These are phyloP conservation scores for Cabera pusaria DNA, from an alignment of 2,888 invertebrate genomes.

Conservation along the genomic window DNA sequence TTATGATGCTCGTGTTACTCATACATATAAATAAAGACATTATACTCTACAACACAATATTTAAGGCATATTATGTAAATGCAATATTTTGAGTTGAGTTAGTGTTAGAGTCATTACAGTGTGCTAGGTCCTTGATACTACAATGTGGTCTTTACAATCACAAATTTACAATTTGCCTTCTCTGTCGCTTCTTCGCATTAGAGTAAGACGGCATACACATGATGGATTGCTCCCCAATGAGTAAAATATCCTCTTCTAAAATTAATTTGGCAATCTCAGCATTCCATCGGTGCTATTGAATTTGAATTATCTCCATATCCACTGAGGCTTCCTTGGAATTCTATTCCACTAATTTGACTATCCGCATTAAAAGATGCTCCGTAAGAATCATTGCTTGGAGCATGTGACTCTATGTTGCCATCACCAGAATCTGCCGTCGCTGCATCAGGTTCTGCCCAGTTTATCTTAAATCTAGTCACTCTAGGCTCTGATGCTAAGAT, in stretches of 20 bases:
- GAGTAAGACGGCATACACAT: slow-evolving; percentile 5
- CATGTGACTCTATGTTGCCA: slow-evolving; percentile 63
- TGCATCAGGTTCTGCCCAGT: slow-evolving; percentile 93
- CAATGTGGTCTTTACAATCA: no score
- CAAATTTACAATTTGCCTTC: no score
- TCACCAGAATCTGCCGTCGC: slow-evolving; percentile 60
- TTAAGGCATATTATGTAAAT: no score
- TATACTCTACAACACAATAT: no score
- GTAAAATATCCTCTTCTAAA: background rate
- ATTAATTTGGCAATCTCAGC: slow-evolving; percentile 40
- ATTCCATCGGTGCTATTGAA: slow-evolving; percentile 85
- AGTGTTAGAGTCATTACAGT: no score
- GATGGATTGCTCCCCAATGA: background rate
- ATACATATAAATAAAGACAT: no score
- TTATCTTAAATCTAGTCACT: slow-evolving; percentile 97
- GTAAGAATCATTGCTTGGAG: slow-evolving; percentile 70
- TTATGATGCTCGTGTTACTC: no score
- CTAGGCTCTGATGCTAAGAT: slow-evolving; percentile 95
- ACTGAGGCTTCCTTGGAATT: slow-evolving; percentile 69
- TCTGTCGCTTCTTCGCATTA: slow-evolving; percentile 1
- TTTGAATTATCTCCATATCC: slow-evolving; percentile 85
- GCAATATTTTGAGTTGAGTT: no score
- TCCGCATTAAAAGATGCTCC: slow-evolving; percentile 70
- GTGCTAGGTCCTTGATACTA: no score
- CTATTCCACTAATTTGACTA: slow-evolving; percentile 71